Conservation (phyloP, 2,113 vertebrate species). For the Xiphias gladius region DNA sequence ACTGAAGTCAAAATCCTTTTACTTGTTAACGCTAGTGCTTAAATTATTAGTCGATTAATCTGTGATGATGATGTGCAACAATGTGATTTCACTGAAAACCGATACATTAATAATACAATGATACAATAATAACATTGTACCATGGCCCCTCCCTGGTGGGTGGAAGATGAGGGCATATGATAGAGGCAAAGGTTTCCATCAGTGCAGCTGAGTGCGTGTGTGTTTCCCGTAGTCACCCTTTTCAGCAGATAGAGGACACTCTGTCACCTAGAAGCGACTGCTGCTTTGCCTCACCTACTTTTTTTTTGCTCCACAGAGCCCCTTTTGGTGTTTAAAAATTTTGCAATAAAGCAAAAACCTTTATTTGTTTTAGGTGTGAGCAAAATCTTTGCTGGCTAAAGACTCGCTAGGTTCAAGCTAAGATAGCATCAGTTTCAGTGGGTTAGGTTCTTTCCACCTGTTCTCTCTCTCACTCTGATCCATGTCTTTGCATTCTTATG, state of each 20-base stretch:
- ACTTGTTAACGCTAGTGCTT: background rate
- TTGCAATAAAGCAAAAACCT: slow-evolving; percentile 10
- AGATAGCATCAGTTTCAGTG: slow-evolving; percentile 42
- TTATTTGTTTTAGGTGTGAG: background rate
- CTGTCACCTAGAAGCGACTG: slow-evolving; percentile 21
- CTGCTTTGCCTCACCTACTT: background rate
- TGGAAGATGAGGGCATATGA: slow-evolving; percentile 6
- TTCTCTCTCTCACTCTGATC: slow-evolving; percentile 57
- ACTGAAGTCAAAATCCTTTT: background rate
- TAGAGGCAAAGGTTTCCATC: slow-evolving; percentile 35
- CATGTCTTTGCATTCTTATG: slow-evolving; percentile 80
- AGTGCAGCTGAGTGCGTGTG: background rate
- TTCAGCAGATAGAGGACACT: slow-evolving; percentile 29
- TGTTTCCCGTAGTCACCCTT: slow-evolving; percentile 4
- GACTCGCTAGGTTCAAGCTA: background rate
- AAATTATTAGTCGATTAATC: background rate
- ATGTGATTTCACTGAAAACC: background rate
- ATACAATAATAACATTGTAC: background rate
- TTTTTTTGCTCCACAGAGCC: slow-evolving; percentile 4
- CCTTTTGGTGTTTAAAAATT: slow-evolving; percentile 19
- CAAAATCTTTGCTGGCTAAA: slow-evolving; percentile 14
- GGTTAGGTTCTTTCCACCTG: slow-evolving; percentile 64
- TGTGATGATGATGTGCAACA: background rate
- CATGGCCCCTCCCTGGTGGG: background rate
- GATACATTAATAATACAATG: background rate